Conservation (phyloP, 92 coral and sea anemone species). For the Desmophyllum pertusum region DNA sequence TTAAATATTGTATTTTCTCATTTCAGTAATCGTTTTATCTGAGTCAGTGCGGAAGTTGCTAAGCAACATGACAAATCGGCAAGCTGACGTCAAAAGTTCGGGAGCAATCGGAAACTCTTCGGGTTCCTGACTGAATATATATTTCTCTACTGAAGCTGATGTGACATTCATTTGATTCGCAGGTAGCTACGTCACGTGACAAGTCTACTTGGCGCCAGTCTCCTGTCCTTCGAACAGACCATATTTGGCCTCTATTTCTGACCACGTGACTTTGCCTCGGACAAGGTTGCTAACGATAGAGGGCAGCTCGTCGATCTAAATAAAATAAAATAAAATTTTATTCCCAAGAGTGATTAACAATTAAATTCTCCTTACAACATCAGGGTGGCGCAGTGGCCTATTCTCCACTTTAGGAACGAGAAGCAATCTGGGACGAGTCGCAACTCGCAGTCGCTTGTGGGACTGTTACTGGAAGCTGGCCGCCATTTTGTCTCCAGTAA, state of each 20-base stretch:
- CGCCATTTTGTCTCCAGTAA: too few relatives aligned
- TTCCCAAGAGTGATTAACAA: neutral
- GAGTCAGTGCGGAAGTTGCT: slow-evolving; percentile 2
- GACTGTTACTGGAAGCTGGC: too few relatives aligned
- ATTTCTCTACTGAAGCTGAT: neutral
- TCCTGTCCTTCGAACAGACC: slow-evolving; percentile 98
- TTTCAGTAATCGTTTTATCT: too few relatives aligned
- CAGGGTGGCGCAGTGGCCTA: neutral
- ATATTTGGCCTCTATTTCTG: slow-evolving; percentile 80
- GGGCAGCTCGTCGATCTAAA: slow-evolving; percentile 82
- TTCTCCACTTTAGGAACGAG: neutral
- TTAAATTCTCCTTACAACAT: neutral
- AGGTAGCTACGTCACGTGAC: neutral
- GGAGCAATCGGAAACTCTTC: neutral
- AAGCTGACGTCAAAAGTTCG: neutral
- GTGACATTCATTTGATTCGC: neutral
- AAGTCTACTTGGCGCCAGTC: slow-evolving; percentile 55
- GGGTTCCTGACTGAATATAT: neutral
- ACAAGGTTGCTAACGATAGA: slow-evolving; percentile 82
- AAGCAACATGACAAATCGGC: neutral
- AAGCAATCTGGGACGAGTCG: too few relatives aligned
- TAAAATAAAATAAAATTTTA: neutral
- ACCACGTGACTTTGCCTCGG: slow-evolving; percentile 82
- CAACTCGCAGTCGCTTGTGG: too few relatives aligned
- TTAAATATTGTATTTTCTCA: too few relatives aligned